Evolutionary conservation across 2,113 vertebrate genomes (phyloP), one percentile per base, ranked within the genome.

Genomic region (Upupa epops): DNA sequence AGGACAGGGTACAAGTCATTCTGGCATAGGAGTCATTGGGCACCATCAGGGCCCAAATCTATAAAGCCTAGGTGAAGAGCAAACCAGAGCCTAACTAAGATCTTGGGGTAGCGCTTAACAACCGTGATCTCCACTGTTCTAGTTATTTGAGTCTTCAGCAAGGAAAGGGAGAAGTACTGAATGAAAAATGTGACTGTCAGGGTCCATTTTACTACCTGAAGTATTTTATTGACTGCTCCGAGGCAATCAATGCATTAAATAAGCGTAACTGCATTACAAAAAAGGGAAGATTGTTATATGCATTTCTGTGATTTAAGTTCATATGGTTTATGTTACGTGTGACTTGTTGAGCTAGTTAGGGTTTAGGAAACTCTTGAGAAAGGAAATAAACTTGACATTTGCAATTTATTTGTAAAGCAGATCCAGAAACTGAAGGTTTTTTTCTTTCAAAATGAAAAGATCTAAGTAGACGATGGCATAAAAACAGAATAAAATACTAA

Each of bases 281-380:
- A 86, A 84, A 76, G 48, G 48, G 60, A 28, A 90, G 40, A 56
- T 68, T 78, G 55, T 72, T 87, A 40, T 22, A 40, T 45, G 68
- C 92, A 92, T 90, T 81, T 83, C 70, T 87, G 22, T 73, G 81
- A 66, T 88, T 90, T 59, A 79, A 83, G 48, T 89, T 95, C 56
- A 48, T 72, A 59, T 87, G 82, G 83, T 94, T 94, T 77, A 66
- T 42, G 71, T 94, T 92, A 87, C 20, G 22, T 70, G 78, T 10
- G 13, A 84, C 84, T 90, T 69, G 55, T 81, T 96, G 85, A 89
- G 56, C 75, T 94, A 68, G 64, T 89, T 85, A 89, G 63, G 71
- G 34, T 68, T 93, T 80, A 94, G 81, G 81, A 90, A 95, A 83
- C 68, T 42, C 78, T 89, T 87, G 60, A 93, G 91, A 90, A 93